Evolutionary conservation across 2,113 vertebrate species (phyloP).

Genomic region (Microtus montanus): DNA sequence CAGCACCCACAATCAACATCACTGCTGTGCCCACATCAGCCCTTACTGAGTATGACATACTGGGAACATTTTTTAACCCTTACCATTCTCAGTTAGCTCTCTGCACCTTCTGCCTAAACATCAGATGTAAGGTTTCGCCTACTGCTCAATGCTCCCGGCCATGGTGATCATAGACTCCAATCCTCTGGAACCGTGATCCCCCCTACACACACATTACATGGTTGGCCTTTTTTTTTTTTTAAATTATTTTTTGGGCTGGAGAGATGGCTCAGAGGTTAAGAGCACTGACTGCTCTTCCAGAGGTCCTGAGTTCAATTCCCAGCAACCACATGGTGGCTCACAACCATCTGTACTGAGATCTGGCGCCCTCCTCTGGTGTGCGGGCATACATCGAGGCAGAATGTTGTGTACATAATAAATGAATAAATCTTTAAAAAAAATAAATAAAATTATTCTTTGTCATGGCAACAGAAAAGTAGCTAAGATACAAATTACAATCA

Average conservation of each 20-base stretch:
- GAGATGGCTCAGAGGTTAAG: too few relatives aligned
- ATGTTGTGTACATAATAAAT: too few relatives aligned
- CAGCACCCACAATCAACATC: accelerated
- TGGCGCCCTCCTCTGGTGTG: too few relatives aligned
- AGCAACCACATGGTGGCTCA: too few relatives aligned
- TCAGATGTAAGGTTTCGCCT: not conserved
- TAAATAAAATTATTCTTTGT: not conserved
- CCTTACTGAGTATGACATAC: not conserved
- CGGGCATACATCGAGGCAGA: too few relatives aligned
- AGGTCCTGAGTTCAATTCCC: too few relatives aligned
- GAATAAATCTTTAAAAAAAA: too few relatives aligned
- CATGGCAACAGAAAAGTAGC: not conserved
- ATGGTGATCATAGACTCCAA: not conserved
- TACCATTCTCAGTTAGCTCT: not conserved
- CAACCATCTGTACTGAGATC: too few relatives aligned
- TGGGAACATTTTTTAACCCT: not conserved
- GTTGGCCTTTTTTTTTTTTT: not conserved
- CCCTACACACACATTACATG: not conserved
- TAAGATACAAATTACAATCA: not conserved
- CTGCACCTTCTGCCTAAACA: not conserved
- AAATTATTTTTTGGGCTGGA: too few relatives aligned
- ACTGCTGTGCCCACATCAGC: not conserved
- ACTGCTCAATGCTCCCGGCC: not conserved
- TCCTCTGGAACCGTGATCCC: not conserved
- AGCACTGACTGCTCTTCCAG: too few relatives aligned